phyloP scores from a whole-genome alignment of 2,888 invertebrate genomes.

The Dasysyrphus albostriatus region DNA sequence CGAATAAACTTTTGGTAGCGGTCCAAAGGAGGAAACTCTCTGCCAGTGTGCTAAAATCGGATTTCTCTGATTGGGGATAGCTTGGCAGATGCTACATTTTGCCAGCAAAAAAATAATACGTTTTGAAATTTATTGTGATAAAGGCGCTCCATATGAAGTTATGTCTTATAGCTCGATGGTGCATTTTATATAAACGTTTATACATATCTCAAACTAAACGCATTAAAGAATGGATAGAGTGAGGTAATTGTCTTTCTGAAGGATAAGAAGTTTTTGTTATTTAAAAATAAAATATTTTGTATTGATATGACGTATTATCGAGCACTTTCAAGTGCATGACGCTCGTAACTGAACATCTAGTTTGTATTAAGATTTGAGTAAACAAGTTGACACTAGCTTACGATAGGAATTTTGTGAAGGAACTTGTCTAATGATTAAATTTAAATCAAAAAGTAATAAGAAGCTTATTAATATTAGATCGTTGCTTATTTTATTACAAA shows the following conservation, averaged over 20 bases:
- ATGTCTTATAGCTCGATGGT: conserved; percentile 18
- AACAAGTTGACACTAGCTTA: no score
- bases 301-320: no score
- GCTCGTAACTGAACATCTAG: no score
- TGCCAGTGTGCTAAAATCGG: conserved; percentile 45
- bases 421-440: no score
- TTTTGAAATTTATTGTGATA: conserved; percentile 59
- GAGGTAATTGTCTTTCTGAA: conserved; percentile 21
- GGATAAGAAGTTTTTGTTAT: no score
- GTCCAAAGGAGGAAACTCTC: conserved; percentile 46
- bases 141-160: conserved; percentile 50
- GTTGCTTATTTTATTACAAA: no score
- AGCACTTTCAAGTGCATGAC: no score
- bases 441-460: no score
- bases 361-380: no score
- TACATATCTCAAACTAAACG: conserved; percentile 24
- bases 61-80: conserved; percentile 33
- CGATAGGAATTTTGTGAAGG: no score
- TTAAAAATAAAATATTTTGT: no score
- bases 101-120: conserved; percentile 53
- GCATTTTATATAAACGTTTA: not conserved
- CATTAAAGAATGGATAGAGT: conserved; percentile 43
- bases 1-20: conserved; percentile 74
- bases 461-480: no score
- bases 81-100: conserved; percentile 67